Base-by-base conservation (phyloP, 2,797 vertebrate species). In the Gallinago nigripennis region DNA sequence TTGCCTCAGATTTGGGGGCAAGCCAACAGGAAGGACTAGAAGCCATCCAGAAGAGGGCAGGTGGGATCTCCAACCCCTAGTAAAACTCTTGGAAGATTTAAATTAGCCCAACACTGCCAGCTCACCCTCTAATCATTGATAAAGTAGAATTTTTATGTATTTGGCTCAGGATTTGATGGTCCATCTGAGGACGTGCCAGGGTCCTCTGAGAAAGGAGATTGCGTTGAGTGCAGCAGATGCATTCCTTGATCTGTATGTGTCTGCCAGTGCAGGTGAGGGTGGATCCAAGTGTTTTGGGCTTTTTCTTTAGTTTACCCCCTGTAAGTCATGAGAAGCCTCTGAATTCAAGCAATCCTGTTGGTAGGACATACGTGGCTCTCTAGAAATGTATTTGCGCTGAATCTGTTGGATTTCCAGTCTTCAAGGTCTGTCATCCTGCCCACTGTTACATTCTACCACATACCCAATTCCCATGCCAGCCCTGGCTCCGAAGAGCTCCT, bases 1-100 rank as follows among this genome's bases (percentile, higher is more conserved):
- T 97, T 92, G 94, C 90, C 57, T 91, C 46, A 27, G 90, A 94
- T 91, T 75, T 58, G 92, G n/a, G 31, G 86, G 82, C 57, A 21
- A 95, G 94, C 70, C 94, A 75, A 20, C 10, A 18, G 83, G 95
- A 91, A 70, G 92, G 95, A 85, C 94, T 79, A 11, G 78, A 69
- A 79, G 81, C 48, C 46, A 31, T 31, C 9, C 7, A 50, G 50
- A 64, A 37, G 30, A 25, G 31, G 68, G 39, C 69, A 45, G 84
- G 28, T 48, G 78, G 92, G 13, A 50, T 75, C 54, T 72, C 72
- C 71, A 61, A 65, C 56, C 51, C 64, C 48, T 12, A 8, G 17
- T 28, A 51, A 78, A 81, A 86, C 88, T 91, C 94, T 35, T 61
- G 66, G 82, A 90, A 46, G 90, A 45, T 83, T 92, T 86, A 73